These are phyloP conservation scores for Bos taurus DNA, from an alignment of 2,113 vertebrate species.

Conservation along the genomic window DNA sequence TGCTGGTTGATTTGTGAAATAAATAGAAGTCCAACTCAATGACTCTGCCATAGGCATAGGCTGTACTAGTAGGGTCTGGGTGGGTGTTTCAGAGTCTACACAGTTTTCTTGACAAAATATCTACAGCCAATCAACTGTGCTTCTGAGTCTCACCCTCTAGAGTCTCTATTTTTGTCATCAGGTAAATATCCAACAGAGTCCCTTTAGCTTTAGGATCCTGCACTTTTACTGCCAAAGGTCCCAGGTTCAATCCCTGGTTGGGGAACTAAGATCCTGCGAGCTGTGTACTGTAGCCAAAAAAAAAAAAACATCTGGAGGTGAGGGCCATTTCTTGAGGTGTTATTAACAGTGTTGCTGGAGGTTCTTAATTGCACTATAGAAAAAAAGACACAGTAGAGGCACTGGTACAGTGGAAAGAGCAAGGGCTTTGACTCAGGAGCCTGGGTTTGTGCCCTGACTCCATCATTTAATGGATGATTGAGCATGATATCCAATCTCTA, in stretches of 20 bases:
- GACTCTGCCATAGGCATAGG: not conserved
- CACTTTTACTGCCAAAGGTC: not conserved
- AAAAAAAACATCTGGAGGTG: not conserved
- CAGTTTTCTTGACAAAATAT: not conserved
- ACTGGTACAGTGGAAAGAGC: not conserved
- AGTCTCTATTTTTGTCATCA: not conserved
- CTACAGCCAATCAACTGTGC: not conserved
- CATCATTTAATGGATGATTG: not conserved
- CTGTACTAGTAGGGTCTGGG: not conserved
- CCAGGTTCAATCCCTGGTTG: not conserved
- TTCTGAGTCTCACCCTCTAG: not conserved
- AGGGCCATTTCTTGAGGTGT: not conserved
- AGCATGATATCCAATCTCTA: not conserved
- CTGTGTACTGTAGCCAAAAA: not conserved
- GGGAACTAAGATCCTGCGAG: not conserved
- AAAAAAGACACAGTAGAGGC: not conserved
- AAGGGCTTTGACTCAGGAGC: not conserved
- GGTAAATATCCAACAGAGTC: not conserved
- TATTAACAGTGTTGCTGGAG: not conserved
- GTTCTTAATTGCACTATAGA: not conserved
- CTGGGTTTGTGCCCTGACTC: not conserved
- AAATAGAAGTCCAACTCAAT: not conserved
- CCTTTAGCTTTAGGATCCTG: not conserved
- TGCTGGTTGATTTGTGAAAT: not conserved
- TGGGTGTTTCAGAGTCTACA: not conserved